Percentiles rank a stretch among this genome's conserved stretches.
phyloP scores from a whole-genome alignment of 2,888 invertebrate genomes.

The Athalia circularis region DNA sequence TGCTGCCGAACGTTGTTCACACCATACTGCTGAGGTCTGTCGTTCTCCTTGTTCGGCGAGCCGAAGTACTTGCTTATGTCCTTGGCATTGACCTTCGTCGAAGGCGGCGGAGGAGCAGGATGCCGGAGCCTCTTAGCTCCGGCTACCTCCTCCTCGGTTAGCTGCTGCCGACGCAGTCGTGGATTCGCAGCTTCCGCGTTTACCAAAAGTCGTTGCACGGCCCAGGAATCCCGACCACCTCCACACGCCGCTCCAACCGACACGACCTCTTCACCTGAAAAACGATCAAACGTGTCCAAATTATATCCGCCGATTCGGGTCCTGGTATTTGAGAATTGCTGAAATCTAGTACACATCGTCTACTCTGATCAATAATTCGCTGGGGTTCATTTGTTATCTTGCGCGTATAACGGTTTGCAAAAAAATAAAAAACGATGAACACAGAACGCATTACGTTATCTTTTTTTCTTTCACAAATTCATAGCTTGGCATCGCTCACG shows the following conservation, averaged over 20 bases:
- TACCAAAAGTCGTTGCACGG: slow-evolving; percentile 58
- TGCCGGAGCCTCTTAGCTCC: slow-evolving; percentile 54
- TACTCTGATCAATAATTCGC: too few relatives aligned
- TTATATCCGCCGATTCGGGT: not conserved
- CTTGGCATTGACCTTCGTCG: slow-evolving; percentile 64
- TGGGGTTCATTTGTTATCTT: too few relatives aligned
- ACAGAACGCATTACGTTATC: too few relatives aligned
- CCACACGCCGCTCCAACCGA: slow-evolving; percentile 58
- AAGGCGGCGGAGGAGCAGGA: slow-evolving; percentile 58
- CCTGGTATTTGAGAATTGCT: not conserved
- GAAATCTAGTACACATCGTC: too few relatives aligned
- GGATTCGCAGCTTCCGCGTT: slow-evolving; percentile 54
- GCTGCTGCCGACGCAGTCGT: slow-evolving; percentile 59
- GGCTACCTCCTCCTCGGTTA: slow-evolving; percentile 56
- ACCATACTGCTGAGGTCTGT: slow-evolving; percentile 62
- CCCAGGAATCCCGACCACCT: slow-evolving; percentile 59
- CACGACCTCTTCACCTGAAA: slow-evolving; percentile 69
- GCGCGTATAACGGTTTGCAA: too few relatives aligned
- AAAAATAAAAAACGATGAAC: too few relatives aligned
- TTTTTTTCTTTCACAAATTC: too few relatives aligned
- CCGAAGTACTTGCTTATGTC: slow-evolving; percentile 65
- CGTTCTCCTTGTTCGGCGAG: slow-evolving; percentile 67
- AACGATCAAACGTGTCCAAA: not conserved
- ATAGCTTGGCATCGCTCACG: too few relatives aligned
- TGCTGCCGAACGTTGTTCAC: slow-evolving; percentile 52